Evolutionary conservation across 1,140 invertebrate genomes (phyloP), one percentile per base, ranked within the genome.

Genomic region (Atta texana): DNA sequence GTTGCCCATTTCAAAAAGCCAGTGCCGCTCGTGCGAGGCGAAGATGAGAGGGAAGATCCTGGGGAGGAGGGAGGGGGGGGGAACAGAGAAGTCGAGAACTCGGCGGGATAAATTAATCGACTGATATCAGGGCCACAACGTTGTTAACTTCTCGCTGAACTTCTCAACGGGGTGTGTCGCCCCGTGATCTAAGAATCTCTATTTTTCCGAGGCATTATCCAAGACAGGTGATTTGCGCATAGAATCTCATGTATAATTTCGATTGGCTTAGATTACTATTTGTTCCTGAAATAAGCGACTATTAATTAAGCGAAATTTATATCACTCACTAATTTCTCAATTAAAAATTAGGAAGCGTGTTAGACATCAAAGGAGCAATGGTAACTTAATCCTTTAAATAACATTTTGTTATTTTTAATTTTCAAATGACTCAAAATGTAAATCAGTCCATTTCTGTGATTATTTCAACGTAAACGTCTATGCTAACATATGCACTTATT

Each of bases 21-120:
- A 18, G 10, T 31, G 57, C 34, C 80, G 59, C 76, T 87, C 57
- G 64, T 64, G 85, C 76, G 66, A 18, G 24, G 49, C 51, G 3
- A 8, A 51, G 85, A 71, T 49, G 21, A 39, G 53, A 24, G 21
- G 63, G 14, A 76, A 51, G 31, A 61, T 51, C 34, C 12, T 16
- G n/a, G 7, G 8, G 51, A 6, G 31, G 31, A 3, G 31, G 31
- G 6, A 0, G 18, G 8, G 39, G 55, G 39, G 44, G 57, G 16
- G 14, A 28, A 71, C 24, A 34, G 53, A 66, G 31, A 10, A 31
- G 31, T 49, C 34, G 28, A 61, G 69, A 28, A 51, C 24, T 39
- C 28, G 49, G 12, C 21, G 69, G 82, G 71, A 75, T 85, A 86
- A 89, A 85, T 89, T 89, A 89, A 85, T 87, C 86, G 77, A 44